Evolutionary conservation across 2,888 invertebrate genomes (phyloP), one percentile per base, ranked within the genome.

Genomic region (Heliconius erato): DNA sequence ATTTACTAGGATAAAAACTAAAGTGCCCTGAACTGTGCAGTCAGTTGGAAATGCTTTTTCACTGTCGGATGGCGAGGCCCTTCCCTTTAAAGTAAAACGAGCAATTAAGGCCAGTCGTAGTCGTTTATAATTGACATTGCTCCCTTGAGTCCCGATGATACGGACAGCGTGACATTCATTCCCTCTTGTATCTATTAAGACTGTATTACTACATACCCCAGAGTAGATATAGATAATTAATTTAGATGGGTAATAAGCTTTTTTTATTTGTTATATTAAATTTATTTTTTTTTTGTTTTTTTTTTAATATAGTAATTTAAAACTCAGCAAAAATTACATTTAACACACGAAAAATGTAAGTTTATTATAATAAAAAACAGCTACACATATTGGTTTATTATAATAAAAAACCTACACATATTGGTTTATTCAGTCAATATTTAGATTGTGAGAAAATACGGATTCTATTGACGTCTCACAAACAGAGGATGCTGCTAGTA

Each of bases 101-200:
- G 88, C 93, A 94, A 94, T 94, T 94, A 94, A 90, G 89, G 54
- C 54, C 54, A 54, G 19, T 54, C 88, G 88, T 89, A 89, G 88
- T 89, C 90, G 90, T 88, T 91, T 92, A 92, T 94, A 94, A 94
- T 94, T 94, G 94, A 93, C 93, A 90, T 89, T 87, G 89, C 90
- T 91, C 91, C 89, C 89, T 89, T 82, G 82, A 82, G 84, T 86
- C 84, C 87, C 84, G 85, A 71, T 71, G 65, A 65, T 69, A 65
- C 16, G 65, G 85, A 86, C 88, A 85, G 35, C 79, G 79, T 82
- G 85, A 83, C 85, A 85, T 84, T 85, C 77, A 82, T 76, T 79
- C 84, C 79, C 80, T 74, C 65, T 83, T 44, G 77, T 74, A 23
- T 65, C 74, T 63, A 40, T 40, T 59, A 32, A 67, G 23, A 74